Percentiles rank a stretch among this genome's conserved stretches.
phyloP scores from a whole-genome alignment of 2,888 invertebrate species.

The Artemia sinica region DNA sequence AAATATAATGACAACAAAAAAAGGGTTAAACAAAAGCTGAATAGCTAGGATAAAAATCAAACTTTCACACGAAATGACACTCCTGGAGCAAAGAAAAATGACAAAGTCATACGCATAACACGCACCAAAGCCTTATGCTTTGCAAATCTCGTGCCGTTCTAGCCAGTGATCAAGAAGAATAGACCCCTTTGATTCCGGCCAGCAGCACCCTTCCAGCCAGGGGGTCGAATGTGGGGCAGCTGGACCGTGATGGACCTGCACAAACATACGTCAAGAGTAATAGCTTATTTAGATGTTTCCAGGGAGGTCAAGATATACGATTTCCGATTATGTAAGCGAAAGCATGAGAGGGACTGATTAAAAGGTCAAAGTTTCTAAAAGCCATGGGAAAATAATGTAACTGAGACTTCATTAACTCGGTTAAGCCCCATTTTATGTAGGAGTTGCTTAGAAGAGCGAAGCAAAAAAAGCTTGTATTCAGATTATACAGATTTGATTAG shows the following conservation, averaged over 20 bases:
- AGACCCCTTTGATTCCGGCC: background rate
- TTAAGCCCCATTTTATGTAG: too few species aligned
- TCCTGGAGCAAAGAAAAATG: background rate
- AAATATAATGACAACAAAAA: too few species aligned
- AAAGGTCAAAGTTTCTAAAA: too few species aligned
- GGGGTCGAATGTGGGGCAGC: slow-evolving; percentile 12
- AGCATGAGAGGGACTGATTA: too few species aligned
- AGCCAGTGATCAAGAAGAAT: slow-evolving; percentile 4
- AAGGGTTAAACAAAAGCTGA: too few species aligned
- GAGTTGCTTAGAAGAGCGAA: too few species aligned
- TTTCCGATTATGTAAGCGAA: background rate
- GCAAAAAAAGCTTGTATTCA: too few species aligned
- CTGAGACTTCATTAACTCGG: too few species aligned
- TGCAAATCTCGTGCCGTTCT: slow-evolving; percentile 10
- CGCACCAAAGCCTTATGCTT: background rate
- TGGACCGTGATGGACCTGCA: slow-evolving; percentile 10
- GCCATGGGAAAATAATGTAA: too few species aligned
- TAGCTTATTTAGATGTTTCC: slow-evolving; percentile 12
- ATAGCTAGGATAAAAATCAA: too few species aligned
- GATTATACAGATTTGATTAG: too few species aligned
- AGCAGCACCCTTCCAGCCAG: slow-evolving; percentile 9
- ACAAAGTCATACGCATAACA: background rate
- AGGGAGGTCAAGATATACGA: slow-evolving; percentile 4
- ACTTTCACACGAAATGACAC: too few species aligned
- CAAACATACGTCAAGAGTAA: slow-evolving; percentile 4